Percentiles rank a stretch among this genome's conserved stretches.
These are phyloP conservation scores for Seriola aureovittata DNA, from an alignment of 2,113 vertebrate genomes.

Conservation along the genomic window DNA sequence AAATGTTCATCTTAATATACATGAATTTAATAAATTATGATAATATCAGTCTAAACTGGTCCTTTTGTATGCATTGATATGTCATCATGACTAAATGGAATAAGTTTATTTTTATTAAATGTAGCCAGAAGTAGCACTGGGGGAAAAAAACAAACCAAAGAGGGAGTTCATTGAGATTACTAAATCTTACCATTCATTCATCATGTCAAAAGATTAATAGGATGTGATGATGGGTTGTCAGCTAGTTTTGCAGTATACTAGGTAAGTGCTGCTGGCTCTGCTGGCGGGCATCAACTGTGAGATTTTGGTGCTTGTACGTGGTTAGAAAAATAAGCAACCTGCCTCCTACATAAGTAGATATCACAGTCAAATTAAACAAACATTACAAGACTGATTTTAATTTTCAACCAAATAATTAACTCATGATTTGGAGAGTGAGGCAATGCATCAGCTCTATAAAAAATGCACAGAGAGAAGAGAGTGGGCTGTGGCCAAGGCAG, in stretches of 20 bases:
- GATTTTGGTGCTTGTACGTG: conserved; percentile 5
- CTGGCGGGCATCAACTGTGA: background rate
- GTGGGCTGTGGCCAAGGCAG: background rate
- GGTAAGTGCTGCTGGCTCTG: conserved; percentile 30
- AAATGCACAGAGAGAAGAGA: background rate
- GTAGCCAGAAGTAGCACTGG: background rate
- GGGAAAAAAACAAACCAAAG: conserved; percentile 9
- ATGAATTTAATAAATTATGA: background rate
- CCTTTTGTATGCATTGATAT: background rate
- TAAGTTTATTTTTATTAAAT: background rate
- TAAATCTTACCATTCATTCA: conserved; percentile 52
- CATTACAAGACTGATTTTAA: background rate
- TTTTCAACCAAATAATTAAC: background rate
- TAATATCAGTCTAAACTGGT: background rate
- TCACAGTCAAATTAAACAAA: conserved; percentile 12
- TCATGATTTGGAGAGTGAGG: background rate
- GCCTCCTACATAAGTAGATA: background rate
- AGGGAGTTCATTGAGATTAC: conserved; percentile 5
- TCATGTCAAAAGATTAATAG: conserved; percentile 54
- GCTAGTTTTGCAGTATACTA: conserved; percentile 41
- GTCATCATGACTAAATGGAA: background rate
- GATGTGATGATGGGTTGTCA: conserved; percentile 61
- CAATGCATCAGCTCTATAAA: conserved; percentile 1
- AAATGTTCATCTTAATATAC: background rate
- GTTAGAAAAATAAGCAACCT: conserved; percentile 10